These are phyloP conservation scores for Pipistrellus pipistrellus DNA, from an alignment of 2,797 vertebrate species.

Conservation along the genomic window DNA sequence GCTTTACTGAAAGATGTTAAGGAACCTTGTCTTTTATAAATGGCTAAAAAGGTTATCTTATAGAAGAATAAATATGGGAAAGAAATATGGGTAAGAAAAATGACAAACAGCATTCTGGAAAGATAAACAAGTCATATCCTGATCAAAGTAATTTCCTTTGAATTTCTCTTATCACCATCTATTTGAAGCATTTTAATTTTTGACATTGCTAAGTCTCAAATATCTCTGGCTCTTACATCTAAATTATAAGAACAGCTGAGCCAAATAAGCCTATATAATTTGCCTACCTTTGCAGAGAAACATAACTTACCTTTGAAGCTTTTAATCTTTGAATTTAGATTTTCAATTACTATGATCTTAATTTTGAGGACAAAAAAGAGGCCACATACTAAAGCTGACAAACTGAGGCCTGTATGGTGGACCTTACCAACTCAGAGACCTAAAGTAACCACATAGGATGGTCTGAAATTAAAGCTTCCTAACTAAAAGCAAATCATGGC, in stretches of 20 bases:
- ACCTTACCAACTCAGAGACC: neutral
- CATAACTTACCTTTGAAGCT: neutral
- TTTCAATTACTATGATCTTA: slow-evolving; percentile 34
- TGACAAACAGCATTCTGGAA: neutral
- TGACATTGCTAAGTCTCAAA: neutral
- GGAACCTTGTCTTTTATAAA: neutral
- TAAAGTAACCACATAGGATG: neutral
- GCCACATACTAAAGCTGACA: neutral
- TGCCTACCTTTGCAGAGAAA: neutral
- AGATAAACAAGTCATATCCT: neutral
- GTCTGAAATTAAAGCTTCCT: neutral
- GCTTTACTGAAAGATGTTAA: neutral
- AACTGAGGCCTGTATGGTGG: too few relatives aligned
- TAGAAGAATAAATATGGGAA: neutral
- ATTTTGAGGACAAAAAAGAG: neutral
- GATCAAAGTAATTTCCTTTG: slow-evolving; percentile 22
- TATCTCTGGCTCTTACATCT: neutral
- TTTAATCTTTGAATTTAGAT: slow-evolving; percentile 25
- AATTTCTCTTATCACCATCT: neutral
- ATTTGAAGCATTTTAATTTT: slow-evolving; percentile 10
- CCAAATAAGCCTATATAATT: neutral
- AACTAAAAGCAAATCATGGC: neutral
- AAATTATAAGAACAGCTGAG: neutral
- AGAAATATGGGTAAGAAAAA: neutral
- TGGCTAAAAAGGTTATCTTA: slow-evolving; percentile 12